Evolutionary conservation across 2,113 vertebrate species (phyloP), one percentile per base, ranked within the genome.

Genomic region (Dinomys branickii): DNA sequence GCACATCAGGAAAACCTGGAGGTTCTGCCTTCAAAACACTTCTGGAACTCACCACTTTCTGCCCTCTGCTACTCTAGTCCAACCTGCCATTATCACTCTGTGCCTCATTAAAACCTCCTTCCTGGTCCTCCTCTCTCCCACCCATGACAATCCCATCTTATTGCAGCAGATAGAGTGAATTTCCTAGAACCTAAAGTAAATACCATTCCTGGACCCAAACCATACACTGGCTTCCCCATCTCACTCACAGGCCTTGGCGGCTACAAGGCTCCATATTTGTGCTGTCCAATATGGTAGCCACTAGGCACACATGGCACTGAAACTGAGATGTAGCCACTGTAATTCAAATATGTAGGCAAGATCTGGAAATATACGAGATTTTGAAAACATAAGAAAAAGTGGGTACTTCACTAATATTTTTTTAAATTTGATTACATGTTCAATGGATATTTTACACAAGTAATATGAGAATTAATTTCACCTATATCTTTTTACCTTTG

Each of bases 381-480:
- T 56, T 80, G 14, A 81, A 81, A 73, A 54, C 20, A 38, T 80
- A n/a, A 87, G 38, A 78, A 85, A 85, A 50, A 58, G 3, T 56
- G 65, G 71, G 7, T 58, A 81, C 58, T 35, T 85, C 82, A 61
- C 67, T 90, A 65, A 80, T 59, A 71, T 52, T 8, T 65, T 11
- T 71, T n/a, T n/a, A n/a, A n/a, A n/a, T n/a, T n/a, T 83, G 41
- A 78, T 59, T 78, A 47, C 19, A 52, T 8, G 9, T 67, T 54
- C 26, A 59, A 81, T 11, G 6, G 16, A 44, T 86, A 67, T 77
- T 91, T 41, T 52, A 5, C 63, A 75, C 83, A 91, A 13, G 2
- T 54, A 56, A 7, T 82, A 47, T 81, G 85, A 91, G 80, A 96
- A 87, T 77, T 69, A 92, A 92, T 38, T 91, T 88, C 44, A 89